Evolutionary conservation across 2,888 invertebrate genomes (phyloP).

Genomic region (Nomada ferruginata): DNA sequence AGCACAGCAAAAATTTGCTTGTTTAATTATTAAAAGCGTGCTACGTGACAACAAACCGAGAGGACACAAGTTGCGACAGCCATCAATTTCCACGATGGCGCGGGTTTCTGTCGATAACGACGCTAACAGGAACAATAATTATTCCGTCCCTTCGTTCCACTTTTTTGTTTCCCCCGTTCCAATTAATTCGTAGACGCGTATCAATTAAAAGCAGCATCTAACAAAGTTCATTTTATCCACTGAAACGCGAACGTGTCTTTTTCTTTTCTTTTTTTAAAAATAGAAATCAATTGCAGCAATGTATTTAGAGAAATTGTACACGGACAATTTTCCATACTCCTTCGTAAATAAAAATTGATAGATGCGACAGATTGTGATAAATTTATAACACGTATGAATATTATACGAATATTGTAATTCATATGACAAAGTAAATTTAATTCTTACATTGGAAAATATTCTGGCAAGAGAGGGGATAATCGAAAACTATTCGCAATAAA

Average conservation of each 20-base stretch:
- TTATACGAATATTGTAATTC: too few species aligned
- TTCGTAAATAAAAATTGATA: neutral
- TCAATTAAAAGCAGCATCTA: slow-evolving; percentile 44
- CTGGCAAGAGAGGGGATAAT: neutral
- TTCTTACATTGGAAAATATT: neutral
- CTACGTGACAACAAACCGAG: slow-evolving; percentile 22
- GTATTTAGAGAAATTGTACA: neutral
- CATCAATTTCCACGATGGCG: slow-evolving; percentile 55
- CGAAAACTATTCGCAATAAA: slow-evolving; percentile 2
- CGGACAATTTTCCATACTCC: neutral
- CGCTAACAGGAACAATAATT: slow-evolving; percentile 55
- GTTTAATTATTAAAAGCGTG: slow-evolving; percentile 4
- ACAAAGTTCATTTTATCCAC: neutral
- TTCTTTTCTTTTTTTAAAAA: neutral
- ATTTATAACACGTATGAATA: too few species aligned
- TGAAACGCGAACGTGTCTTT: slow-evolving; percentile 1
- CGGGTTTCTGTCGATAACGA: slow-evolving; percentile 47
- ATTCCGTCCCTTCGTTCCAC: slow-evolving; percentile 26
- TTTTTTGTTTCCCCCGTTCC: slow-evolving; percentile 12
- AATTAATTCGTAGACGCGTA: slow-evolving; percentile 51
- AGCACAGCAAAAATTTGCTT: neutral
- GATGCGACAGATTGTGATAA: too few species aligned
- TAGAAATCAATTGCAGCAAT: neutral
- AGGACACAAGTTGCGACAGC: slow-evolving; percentile 47
- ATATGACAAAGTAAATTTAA: neutral